Base-by-base conservation (phyloP, 2,113 vertebrate species). In the Alouatta palliata region DNA sequence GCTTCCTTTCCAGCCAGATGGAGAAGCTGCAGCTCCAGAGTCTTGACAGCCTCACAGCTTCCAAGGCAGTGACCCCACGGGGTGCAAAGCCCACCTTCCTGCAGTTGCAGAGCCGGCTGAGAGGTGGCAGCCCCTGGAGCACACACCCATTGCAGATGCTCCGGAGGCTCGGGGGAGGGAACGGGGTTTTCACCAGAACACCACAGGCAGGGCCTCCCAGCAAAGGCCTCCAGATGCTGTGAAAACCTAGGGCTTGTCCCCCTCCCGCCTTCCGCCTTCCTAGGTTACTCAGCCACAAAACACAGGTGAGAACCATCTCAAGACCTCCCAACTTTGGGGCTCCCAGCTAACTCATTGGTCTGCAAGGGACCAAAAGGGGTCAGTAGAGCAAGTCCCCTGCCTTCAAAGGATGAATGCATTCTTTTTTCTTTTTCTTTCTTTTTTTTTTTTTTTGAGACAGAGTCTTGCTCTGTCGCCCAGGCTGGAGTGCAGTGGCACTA, bases 1-100 rank as follows among this genome's bases (percentile, higher is more conserved):
- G 20, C 82, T 93, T 93, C 91, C 93, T 96, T 91, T 88, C 86
- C 45, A 93, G 87, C 92, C 96, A 91, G 93, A 89, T 93, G 96
- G 90, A 91, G 76, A 86, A 91, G 80, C 14, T 76, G 95, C 30
- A 21, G 87, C 79, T 87, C 66, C 77, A 81, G 66, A 76, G 49
- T 32, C 83, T 70, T 95, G 95, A 96, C 89, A 89, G 91, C 90
- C 68, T 79, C 32, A 0, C 9, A 6, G 83, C 90, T 97, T 96
- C 95, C 87, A 77, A 81, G 32, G 82, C 8, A 0, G 45, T 32
- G 86, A 90, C 95, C 93, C 66, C 77, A 30, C 21, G 68, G 93
- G n/a, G 75, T 86, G 75, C 40, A 92, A 70, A 73, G 79, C 56
- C 91, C 89, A 91, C 93, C 93, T 97, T 89, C 89, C 96, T 11